Evolutionary conservation across 2,888 invertebrate genomes (phyloP).

Genomic region (Uropetala carovei): DNA sequence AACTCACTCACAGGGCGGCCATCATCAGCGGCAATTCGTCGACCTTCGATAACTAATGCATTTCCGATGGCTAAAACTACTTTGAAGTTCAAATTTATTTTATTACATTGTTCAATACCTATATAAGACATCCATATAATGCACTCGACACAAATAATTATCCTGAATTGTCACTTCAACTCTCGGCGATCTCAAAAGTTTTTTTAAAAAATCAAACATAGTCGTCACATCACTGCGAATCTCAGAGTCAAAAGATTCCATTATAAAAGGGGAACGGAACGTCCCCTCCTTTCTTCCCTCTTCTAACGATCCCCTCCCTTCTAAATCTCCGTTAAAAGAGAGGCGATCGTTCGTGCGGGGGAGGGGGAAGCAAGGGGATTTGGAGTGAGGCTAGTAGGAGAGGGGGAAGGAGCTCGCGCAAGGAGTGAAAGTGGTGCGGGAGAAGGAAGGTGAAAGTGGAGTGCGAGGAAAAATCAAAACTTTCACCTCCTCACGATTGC

Average conservation of each 20-base stretch:
- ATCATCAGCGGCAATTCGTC: no score
- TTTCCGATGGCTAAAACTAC: no score
- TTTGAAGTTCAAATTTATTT: background rate
- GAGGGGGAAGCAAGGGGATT: background rate
- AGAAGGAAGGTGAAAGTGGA: background rate
- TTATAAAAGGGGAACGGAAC: background rate
- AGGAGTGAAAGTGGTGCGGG: background rate
- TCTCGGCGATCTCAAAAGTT: background rate
- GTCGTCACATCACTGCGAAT: background rate
- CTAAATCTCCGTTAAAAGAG: slow-evolving; percentile 7
- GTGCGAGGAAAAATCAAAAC: background rate
- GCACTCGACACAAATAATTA: background rate
- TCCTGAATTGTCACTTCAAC: background rate
- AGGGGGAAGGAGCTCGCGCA: background rate
- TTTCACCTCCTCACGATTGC: slow-evolving; percentile 43
- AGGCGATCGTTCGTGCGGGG: background rate
- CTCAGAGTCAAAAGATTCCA: background rate
- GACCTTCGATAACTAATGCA: no score
- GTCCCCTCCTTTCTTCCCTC: background rate
- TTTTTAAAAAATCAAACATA: background rate
- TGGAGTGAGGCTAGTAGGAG: background rate
- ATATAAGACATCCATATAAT: background rate
- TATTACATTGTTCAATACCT: background rate
- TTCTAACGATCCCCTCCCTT: slow-evolving; percentile 7
- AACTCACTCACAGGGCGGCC: no score